Base-by-base conservation (phyloP, 2,797 vertebrate genomes). In the Neoniphon sammara region DNA sequence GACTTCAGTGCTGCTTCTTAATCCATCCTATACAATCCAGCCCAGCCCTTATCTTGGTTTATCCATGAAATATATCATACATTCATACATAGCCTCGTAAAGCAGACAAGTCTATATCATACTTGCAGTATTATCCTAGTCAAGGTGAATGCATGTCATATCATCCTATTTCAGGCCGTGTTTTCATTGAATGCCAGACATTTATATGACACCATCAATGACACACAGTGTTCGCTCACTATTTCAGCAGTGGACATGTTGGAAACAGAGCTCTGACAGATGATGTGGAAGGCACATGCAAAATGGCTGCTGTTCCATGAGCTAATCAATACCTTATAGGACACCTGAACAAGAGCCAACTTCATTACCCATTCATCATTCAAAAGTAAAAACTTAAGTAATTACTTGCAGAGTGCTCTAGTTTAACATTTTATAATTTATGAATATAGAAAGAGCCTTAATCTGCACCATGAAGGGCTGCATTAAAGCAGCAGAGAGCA, bases 321-420 rank as follows among this genome's bases (percentile, higher is more conserved):
- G 68, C 20, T 69, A 75, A 82, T 87, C 81, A 36, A 87, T 81
- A 85, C 2, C 54, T 73, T 62, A 75, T 73, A 70, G 76, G 75
- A 85, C 79, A 85, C 42, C 31, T 67, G 69, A 74, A 82, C 57
- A 76, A 67, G 77, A 78, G 42, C 65, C 75, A 66, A 70, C 60
- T 27, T 56, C 59, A 76, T 84, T 57, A 63, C 49, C 72, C 78
- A 75, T 39, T 44, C 57, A 70, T 42, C 52, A 61, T 66, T 71
- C 64, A 75, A 18, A 73, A 67, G 72, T 81, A 76, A 66, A 73
- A 77, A 62, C 69, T 47, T 61, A 80, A 81, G 21, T 61, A 59
- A 84, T 83, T 67, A 83, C 57, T 58, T 75, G 27, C 69, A 30
- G 53, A 30, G 42, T 31, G 64, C 36, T 75, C 73, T n/a, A n/a